Conservation (phyloP, 1,140 invertebrate species). For the Maniola jurtina region DNA sequence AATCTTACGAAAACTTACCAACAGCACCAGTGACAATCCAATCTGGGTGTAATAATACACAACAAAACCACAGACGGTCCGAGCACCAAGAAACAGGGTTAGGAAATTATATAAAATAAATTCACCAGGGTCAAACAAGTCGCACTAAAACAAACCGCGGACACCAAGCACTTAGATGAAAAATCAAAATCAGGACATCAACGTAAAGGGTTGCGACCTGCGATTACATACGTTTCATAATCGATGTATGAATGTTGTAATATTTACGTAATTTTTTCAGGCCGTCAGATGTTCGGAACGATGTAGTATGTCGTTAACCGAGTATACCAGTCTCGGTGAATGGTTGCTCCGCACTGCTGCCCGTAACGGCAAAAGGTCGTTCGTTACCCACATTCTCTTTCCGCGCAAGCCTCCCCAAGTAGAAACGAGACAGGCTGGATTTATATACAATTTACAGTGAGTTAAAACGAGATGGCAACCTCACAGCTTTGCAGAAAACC, state of each 20-base stretch:
- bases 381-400: slow-evolving; percentile 78
- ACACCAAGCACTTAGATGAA: slow-evolving; percentile 42
- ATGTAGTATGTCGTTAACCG: slow-evolving; percentile 43
- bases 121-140: slow-evolving; percentile 67
- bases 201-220: slow-evolving; percentile 20
- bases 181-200: slow-evolving; percentile 23
- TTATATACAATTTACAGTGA: slow-evolving; percentile 26
- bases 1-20: slow-evolving; percentile 51
- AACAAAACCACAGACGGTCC: slow-evolving; percentile 64
- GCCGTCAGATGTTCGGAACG: slow-evolving; percentile 58
- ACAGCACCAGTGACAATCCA: slow-evolving; percentile 64
- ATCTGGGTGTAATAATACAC: slow-evolving; percentile 58
- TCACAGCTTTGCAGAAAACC: slow-evolving; percentile 67
- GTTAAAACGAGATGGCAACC: slow-evolving; percentile 47
- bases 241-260: slow-evolving; percentile 71
- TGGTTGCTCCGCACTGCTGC: slow-evolving; percentile 73
- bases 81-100: slow-evolving; percentile 54
- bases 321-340: slow-evolving; percentile 62
- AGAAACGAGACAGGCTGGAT: slow-evolving; percentile 49
- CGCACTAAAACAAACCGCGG: slow-evolving; percentile 61
- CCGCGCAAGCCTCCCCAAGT: slow-evolving; percentile 75
- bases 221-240: slow-evolving; percentile 62
- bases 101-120: slow-evolving; percentile 68
- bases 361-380: slow-evolving; percentile 75
- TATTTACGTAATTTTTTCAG: slow-evolving; percentile 77